Percentiles rank a stretch among this genome's conserved stretches.
Evolutionary conservation across 2,113 vertebrate genomes (phyloP).

Genomic region (Lepidothrix coronata): DNA sequence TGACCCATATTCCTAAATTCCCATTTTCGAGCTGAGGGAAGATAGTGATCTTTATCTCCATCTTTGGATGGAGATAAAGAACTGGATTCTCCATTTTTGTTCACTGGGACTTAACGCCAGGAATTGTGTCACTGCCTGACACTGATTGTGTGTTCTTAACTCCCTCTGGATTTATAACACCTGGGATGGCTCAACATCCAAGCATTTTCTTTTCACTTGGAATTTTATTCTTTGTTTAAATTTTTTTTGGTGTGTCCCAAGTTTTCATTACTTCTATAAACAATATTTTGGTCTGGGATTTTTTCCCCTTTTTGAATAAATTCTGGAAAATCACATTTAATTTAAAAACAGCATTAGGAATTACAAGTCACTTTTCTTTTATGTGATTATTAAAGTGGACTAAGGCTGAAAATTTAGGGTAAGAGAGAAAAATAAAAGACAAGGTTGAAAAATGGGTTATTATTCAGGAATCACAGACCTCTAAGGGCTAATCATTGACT

Average conservation of each 20-base stretch:
- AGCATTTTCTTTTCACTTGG: background rate
- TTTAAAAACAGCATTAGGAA: background rate
- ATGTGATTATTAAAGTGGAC: background rate
- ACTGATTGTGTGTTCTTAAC: background rate
- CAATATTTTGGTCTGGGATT: background rate
- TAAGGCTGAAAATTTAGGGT: background rate
- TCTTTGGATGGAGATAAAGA: background rate
- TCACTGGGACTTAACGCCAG: background rate
- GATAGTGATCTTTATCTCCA: background rate
- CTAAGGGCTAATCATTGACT: constrained; percentile 41
- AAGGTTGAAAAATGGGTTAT: constrained; percentile 39
- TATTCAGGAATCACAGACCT: constrained; percentile 54
- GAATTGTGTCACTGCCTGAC: background rate
- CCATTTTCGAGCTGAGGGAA: background rate
- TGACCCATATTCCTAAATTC: background rate
- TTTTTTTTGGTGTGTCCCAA: background rate
- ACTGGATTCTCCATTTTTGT: background rate
- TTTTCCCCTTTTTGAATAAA: background rate
- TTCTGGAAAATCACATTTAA: background rate
- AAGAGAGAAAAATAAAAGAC: constrained; percentile 9
- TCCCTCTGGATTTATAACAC: background rate
- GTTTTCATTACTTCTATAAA: background rate
- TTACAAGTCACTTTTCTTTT: background rate
- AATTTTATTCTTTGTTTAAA: background rate
- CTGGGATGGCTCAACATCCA: background rate